Conservation (phyloP, 2,113 vertebrate species). For the Alectura lathami region DNA sequence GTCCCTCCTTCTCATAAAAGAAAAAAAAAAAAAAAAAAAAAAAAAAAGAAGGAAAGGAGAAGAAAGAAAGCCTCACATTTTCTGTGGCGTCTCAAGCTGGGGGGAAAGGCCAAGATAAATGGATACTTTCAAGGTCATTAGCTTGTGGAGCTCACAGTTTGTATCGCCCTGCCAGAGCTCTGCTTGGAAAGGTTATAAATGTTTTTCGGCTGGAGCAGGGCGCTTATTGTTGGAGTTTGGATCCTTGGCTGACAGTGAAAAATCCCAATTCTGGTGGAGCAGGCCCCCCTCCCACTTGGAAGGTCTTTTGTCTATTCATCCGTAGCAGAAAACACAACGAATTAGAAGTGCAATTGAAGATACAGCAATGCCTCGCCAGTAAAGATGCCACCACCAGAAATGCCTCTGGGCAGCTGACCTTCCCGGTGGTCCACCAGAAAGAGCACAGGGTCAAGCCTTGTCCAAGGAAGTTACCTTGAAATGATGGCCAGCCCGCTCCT, state of each 20-base stretch:
- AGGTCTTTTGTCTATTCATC: constrained; percentile 41
- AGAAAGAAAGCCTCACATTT: constrained; percentile 65
- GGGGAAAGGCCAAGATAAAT: constrained; percentile 79
- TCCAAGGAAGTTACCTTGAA: constrained; percentile 4
- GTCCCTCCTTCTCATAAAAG: constrained; percentile 31
- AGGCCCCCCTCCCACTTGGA: background rate
- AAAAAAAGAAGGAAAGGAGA: constrained; percentile 25
- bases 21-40: constrained; percentile 26
- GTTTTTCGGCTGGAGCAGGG: constrained; percentile 69
- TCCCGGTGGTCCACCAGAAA: background rate
- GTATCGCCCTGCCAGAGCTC: constrained; percentile 69
- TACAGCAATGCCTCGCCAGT: background rate
- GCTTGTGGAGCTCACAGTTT: constrained; percentile 67
- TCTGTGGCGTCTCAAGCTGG: constrained; percentile 70
- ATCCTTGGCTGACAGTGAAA: constrained; percentile 70
- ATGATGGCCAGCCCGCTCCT: background rate
- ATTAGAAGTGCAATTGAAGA: background rate
- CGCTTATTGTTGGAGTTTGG: constrained; percentile 69
- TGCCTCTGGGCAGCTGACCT: background rate
- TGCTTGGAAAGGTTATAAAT: constrained; percentile 75
- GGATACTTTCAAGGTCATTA: constrained; percentile 80
- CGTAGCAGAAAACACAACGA: background rate
- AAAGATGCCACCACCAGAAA: background rate
- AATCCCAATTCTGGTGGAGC: constrained; percentile 57
- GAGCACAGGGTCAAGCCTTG: background rate